Base-by-base conservation (phyloP, 2,888 invertebrate genomes). In the Smittia sp. region DNA sequence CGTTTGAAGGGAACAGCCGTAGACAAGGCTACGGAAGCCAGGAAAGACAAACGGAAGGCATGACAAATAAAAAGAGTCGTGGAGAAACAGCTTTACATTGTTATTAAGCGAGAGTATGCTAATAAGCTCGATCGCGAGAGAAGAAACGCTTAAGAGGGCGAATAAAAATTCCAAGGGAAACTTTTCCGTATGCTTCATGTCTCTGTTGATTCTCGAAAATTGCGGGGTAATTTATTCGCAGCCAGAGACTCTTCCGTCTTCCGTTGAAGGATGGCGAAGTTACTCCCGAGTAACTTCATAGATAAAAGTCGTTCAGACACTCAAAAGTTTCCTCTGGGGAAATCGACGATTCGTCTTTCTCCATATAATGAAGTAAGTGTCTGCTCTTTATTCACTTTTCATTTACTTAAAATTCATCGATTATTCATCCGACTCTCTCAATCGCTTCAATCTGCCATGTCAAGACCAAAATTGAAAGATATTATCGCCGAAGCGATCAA, bases 71-170 rank as follows among this genome's bases (percentile, higher is more conserved):
- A 63, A 9, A 63, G n/a, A 63, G 63, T 63, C 63, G 25, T 63
- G 15, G 25, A 15, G 25, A 65, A 65, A 65, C 24, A 18, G 27
- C 65, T 65, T 65, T 65, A 65, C 38, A 65, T 38, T 32, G 65
- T 27, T 38, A 65, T 32, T 65, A 65, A 27, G 32, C 32, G 38
- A 65, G 32, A 65, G 32, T 65, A 65, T 65, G 65, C 65, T 65
- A 65, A 65, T 65, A 27, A 65, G 65, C 25, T 65, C 38, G 27
- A 65, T 3, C n/a, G 25, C 13, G 24, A 13, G 15, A 32, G 65
- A n/a, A 32, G 65, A n/a, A 13, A n/a, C 7, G 27, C 27, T 27
- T 3, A 25, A 65, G 38, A n/a, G 18, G 24, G 1, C 15, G 24
- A 13, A 13, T 22, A 27, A 27, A 15, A 65, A 27, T 32, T 32